phyloP scores from a whole-genome alignment of 1,140 invertebrate genomes.

The Aphelenchoides avenae region DNA sequence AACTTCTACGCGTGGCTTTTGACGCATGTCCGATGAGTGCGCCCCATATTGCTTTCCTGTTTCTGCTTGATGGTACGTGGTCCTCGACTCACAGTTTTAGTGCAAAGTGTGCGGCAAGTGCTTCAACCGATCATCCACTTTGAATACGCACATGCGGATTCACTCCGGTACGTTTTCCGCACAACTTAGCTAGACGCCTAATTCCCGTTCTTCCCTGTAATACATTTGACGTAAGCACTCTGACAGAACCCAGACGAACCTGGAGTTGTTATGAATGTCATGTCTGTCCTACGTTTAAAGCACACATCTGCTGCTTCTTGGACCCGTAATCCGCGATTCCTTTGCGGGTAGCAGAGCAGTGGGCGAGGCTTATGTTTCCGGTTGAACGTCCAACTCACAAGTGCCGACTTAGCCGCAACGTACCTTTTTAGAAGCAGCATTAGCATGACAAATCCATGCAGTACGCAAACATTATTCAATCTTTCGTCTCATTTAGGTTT shows the following conservation, averaged over 20 bases:
- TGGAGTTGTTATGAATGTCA: neutral
- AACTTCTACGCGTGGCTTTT: too few species aligned
- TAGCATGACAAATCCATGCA: conserved; percentile 54
- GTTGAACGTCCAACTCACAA: neutral
- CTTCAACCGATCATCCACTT: conserved; percentile 91
- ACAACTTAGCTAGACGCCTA: neutral
- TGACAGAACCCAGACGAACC: neutral
- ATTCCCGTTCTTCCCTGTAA: too few species aligned
- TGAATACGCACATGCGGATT: conserved; percentile 93
- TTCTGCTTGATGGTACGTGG: neutral
- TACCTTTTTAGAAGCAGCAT: neutral
- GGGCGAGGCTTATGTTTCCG: neutral
- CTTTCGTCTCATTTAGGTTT: too few species aligned
- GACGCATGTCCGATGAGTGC: neutral
- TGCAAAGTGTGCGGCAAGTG: conserved; percentile 90
- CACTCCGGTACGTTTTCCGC: conserved; percentile 66
- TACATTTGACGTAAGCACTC: neutral
- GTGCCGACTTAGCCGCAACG: neutral
- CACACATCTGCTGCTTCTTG: neutral
- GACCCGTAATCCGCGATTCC: neutral
- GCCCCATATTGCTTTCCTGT: conserved; percentile 4
- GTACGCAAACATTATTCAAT: too few species aligned
- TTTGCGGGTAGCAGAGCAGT: neutral
- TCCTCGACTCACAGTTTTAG: conserved; percentile 61
- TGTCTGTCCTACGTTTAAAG: neutral